Base-by-base conservation (phyloP, 2,797 vertebrate genomes). In the Margarornis squamiger region DNA sequence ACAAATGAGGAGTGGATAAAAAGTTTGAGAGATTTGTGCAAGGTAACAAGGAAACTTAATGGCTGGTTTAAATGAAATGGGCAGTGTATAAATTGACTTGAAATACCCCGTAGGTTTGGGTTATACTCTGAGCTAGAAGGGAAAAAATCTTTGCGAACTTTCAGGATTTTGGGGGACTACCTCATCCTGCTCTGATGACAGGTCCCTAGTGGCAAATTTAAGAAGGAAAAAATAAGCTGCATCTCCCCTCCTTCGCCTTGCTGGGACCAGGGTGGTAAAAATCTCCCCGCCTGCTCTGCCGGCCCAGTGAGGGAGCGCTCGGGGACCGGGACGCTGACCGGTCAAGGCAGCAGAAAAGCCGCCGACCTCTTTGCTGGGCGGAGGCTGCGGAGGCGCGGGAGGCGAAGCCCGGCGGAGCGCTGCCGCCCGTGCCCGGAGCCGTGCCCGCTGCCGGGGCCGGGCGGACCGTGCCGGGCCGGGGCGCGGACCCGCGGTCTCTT, bases 401-500 rank as follows among this genome's bases (percentile, higher is more conserved):
- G 34, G 51, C 36, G 61, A 32, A 93, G 36, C 74, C 48, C 59
- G 61, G 19, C 32, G 36, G 30, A 34, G 48, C 57, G 8, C 3
- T 3, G 57, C 41, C 2, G 76, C 19, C 72, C 23, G 29, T 27
- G 54, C 57, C 80, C 70, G 68, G 34, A 19, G 54, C 84, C 54
- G 90, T 51, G 89, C 75, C 92, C 41, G 49, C 58, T 17, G 49
- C 7, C 62, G 62, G 14, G 34, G 65, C 68, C 65, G 51, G 16
- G 36, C 54, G 59, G 46, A 38, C 77, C 5, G 94, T 18, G 74
- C 0, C 24, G 68, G 88, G 57, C 91, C 86, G 88, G 46, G 92
- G 86, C 91, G 45, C 93, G 81, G 71, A 95, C 93, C 88, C 29
- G 91, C 97, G 98, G 97, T 97, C 98, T 98, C 99, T 99, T 99